Conservation (phyloP, 2,888 invertebrate species). For the Tanytarsus gracilentus region DNA sequence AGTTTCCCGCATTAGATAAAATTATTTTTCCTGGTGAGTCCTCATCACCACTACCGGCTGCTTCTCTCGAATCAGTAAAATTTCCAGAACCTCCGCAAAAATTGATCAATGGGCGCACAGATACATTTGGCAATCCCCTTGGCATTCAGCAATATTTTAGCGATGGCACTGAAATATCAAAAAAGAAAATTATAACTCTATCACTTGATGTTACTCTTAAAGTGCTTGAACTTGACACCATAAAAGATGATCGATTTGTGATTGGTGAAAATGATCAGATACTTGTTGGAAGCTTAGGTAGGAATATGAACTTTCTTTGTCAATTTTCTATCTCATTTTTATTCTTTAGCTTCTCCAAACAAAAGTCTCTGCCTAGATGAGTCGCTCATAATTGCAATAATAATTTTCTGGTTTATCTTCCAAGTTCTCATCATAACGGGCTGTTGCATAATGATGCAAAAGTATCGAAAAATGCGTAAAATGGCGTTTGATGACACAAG, state of each 20-base stretch:
- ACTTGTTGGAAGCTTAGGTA: constrained; percentile 50
- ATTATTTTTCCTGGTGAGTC: constrained; percentile 15
- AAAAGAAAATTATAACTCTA: constrained; percentile 39
- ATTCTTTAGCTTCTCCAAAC: constrained; percentile 31
- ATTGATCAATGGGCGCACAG: constrained; percentile 6
- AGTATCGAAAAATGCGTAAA: constrained; percentile 47
- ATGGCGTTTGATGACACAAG: constrained; percentile 44
- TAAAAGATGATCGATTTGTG: constrained; percentile 53
- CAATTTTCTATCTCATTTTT: background rate
- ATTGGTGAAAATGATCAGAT: constrained; percentile 51
- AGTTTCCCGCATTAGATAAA: background rate
- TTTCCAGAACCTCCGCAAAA: background rate
- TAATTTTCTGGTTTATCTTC: constrained; percentile 51
- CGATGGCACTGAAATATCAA: constrained; percentile 30
- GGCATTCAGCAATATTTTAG: constrained; percentile 18
- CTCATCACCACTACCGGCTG: background rate
- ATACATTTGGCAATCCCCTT: constrained; percentile 27
- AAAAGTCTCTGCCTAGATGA: constrained; percentile 54
- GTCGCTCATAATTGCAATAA: constrained; percentile 54
- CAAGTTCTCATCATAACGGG: constrained; percentile 49
- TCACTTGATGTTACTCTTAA: constrained; percentile 51
- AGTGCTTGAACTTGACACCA: constrained; percentile 48
- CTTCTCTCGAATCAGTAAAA: background rate
- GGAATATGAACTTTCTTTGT: too few species aligned
- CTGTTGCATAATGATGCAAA: constrained; percentile 47